Conservation (phyloP, 1,140 invertebrate genomes). For the Chionoecetes opilio region DNA sequence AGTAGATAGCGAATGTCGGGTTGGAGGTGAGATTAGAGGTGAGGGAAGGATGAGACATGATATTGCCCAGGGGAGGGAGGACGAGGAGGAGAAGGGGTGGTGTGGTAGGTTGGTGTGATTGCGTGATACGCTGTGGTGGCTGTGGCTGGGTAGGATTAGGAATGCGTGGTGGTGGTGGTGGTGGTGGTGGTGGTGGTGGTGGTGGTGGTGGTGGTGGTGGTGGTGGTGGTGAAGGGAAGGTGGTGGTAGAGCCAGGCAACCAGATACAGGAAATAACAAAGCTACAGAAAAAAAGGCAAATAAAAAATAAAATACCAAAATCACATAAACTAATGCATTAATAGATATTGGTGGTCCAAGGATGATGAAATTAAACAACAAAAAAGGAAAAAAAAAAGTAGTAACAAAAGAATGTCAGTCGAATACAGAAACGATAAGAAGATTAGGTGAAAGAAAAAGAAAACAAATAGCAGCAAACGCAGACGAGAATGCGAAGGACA, state of each 20-base stretch:
- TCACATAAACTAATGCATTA: too few relatives aligned
- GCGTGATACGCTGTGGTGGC: slow-evolving; percentile 22
- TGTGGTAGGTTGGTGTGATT: neutral
- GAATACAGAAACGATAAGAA: neutral
- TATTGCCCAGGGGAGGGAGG: neutral
- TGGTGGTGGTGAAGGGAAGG: neutral
- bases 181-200: neutral
- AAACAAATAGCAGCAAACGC: neutral
- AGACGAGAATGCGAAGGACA: neutral
- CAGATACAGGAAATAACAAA: too few relatives aligned
- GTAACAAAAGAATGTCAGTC: neutral
- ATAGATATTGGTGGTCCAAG: too few relatives aligned
- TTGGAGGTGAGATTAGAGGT: neutral
- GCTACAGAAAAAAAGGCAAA: too few relatives aligned
- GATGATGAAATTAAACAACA: too few relatives aligned
- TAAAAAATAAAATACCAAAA: too few relatives aligned
- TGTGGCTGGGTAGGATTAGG: slow-evolving; percentile 6
- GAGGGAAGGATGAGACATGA: neutral
- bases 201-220: neutral
- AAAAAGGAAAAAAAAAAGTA: too few relatives aligned
- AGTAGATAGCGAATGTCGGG: too few relatives aligned
- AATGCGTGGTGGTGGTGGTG: slow-evolving; percentile 5
- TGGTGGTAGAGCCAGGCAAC: neutral
- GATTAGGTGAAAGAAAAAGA: neutral
- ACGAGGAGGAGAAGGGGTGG: neutral